Evolutionary conservation across 2,888 invertebrate species (phyloP).

Genomic region (Aphodius sticticus): DNA sequence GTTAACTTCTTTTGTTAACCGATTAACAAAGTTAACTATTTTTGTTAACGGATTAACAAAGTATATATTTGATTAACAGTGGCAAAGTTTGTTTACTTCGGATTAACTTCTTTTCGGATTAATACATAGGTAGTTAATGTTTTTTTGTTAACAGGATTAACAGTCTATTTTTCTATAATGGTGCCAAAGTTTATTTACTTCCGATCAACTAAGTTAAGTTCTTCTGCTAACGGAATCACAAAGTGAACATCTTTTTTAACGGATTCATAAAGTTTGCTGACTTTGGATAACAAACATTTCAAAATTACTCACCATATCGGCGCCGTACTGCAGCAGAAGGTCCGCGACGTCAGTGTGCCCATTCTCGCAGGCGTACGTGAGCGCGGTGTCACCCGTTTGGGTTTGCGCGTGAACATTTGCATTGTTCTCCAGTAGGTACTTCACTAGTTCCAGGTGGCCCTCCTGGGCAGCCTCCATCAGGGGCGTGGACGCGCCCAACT

Average conservation of each 20-base stretch:
- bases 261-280: too few species aligned
- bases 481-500: constrained; percentile 94
- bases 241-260: too few species aligned
- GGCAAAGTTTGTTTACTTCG: too few species aligned
- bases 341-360: constrained; percentile 98
- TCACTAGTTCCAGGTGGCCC: constrained; percentile 92
- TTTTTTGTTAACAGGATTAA: background rate
- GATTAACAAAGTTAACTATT: too few species aligned
- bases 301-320: constrained; percentile 70
- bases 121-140: background rate
- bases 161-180: constrained; percentile 6
- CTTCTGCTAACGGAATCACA: too few species aligned
- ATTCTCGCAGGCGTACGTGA: constrained; percentile 98
- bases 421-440: constrained; percentile 83
- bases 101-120: background rate
- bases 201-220: constrained; percentile 8
- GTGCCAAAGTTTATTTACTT: too few species aligned
- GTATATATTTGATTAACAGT: too few species aligned
- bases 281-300: too few species aligned
- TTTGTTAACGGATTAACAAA: too few species aligned
- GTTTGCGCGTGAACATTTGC: constrained; percentile 95
- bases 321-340: constrained; percentile 87
- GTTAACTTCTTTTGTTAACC: too few species aligned
- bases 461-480: constrained; percentile 99
- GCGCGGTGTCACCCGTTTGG: constrained; percentile 87